Evolutionary conservation across 2,113 vertebrate species (phyloP), one percentile per base, ranked within the genome.

Genomic region (Prochilodus magdalenae): DNA sequence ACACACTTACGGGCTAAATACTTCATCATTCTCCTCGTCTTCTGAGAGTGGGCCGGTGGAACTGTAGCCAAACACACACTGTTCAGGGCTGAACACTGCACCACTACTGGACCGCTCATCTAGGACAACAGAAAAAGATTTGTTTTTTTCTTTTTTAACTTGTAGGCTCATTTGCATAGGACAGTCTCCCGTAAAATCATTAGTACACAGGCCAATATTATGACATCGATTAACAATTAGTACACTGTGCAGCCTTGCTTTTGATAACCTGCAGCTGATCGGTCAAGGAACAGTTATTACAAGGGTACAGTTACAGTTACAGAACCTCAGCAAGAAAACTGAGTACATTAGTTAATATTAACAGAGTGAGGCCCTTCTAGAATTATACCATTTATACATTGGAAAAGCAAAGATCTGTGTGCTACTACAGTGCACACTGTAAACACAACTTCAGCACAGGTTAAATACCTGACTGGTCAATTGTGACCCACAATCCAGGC

Each of bases 1-100:
- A 47, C 44, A 66, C 10, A 91, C 93, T 90, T 80, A 95, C 94
- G 93, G 93, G 78, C 86, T 91, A 55, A 94, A 95, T 57, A 89
- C 79, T 14, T 87, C 85, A 8, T 93, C 89, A 0, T 91, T 86
- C 0, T 93, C 92, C 26, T 93, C 92, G 0, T 94, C 92, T 75
- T 89, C 91, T 10, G 82, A 79, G 65, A 94, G 81, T 24, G 89
- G 91, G 57, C 90, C 86, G 62, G 90, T 72, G 73, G 91, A 86
- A 13, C 89, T 90, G 27, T 88, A 95, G 14, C 92, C 91, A 77
- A 94, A 94, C 1, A 93, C 87, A 33, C 90, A 89, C 55, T 87
- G 92, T 75, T 94, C 92, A 67, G 93, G 93, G 71, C 92, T 95
- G 86, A 92, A 84, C 55, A 93, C 8, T 0, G 91, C 83, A 4